These are phyloP conservation scores for Danio aesculapii DNA, from an alignment of 2,797 vertebrate species.

Conservation along the genomic window DNA sequence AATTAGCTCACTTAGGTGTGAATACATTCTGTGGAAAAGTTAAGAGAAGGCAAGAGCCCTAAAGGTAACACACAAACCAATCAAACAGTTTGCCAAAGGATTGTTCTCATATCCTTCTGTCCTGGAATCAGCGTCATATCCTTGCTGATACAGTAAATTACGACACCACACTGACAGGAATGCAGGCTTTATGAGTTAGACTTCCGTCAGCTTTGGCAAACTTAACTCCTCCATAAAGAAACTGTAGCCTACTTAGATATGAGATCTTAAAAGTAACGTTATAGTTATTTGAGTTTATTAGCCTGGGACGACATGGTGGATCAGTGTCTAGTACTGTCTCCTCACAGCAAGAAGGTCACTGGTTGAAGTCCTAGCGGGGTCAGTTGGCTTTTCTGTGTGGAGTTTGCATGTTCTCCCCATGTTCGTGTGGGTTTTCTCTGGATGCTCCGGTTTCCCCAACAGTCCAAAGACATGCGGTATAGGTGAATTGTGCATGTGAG, in stretches of 20 bases:
- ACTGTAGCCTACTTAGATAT: background rate
- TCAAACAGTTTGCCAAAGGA: slow-evolving; percentile 48
- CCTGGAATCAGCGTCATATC: slow-evolving; percentile 59
- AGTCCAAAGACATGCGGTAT: too few relatives aligned
- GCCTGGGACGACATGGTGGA: too few relatives aligned
- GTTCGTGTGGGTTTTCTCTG: too few relatives aligned
- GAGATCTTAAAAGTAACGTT: background rate
- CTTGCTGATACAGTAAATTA: slow-evolving; percentile 21
- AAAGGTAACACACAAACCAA: slow-evolving; percentile 16
- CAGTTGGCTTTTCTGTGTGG: too few relatives aligned
- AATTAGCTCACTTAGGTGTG: background rate
- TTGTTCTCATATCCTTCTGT: slow-evolving; percentile 55
- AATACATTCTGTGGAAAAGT: background rate
- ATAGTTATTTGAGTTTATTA: background rate
- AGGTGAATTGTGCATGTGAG: too few relatives aligned
- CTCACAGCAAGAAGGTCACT: too few relatives aligned
- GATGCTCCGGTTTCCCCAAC: too few relatives aligned
- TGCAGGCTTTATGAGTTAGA: slow-evolving; percentile 24
- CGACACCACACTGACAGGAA: slow-evolving; percentile 39
- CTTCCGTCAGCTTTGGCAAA: slow-evolving; percentile 40
- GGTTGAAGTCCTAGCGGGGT: too few relatives aligned
- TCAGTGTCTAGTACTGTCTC: too few relatives aligned
- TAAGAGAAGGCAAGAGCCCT: background rate
- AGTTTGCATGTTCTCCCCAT: too few relatives aligned
- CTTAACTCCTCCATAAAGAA: background rate